Evolutionary conservation across 2,797 vertebrate genomes (phyloP).

Genomic region (Anolis apletophallus): DNA sequence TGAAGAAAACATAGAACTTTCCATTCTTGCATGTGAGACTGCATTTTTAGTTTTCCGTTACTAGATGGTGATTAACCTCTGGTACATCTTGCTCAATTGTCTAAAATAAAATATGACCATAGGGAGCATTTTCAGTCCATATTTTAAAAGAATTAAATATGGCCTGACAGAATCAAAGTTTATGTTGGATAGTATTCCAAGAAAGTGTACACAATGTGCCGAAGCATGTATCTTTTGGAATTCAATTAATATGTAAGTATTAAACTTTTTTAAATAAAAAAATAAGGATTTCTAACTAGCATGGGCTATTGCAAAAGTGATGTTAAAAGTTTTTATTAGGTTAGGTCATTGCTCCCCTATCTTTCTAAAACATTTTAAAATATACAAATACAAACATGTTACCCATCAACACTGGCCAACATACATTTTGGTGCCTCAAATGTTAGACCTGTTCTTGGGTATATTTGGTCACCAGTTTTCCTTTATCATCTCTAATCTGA

Average conservation of each 20-base stretch:
- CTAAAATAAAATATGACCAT: not conserved
- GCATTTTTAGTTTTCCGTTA: not conserved
- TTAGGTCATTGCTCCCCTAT: slow-evolving; percentile 61
- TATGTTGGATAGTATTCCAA: not conserved
- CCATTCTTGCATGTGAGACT: no score
- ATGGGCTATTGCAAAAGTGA: slow-evolving; percentile 46
- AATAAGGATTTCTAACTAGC: slow-evolving; percentile 8
- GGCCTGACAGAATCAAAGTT: not conserved
- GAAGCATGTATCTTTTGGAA: not conserved
- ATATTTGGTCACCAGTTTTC: no score
- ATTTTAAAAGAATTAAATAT: not conserved
- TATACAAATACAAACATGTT: slow-evolving; percentile 54
- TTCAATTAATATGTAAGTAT: no score
- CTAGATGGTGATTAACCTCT: not conserved
- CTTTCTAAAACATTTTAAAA: slow-evolving; percentile 57
- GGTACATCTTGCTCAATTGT: not conserved
- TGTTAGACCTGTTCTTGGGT: no score
- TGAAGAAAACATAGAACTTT: no score
- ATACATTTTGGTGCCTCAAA: no score
- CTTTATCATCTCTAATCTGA: no score
- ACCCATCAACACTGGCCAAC: slow-evolving; percentile 59
- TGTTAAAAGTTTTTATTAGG: slow-evolving; percentile 30
- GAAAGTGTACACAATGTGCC: not conserved
- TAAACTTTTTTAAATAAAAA: not conserved
- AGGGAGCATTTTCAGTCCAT: not conserved